Conservation (phyloP, 2,797 vertebrate genomes). For the Schizothorax lantsangensis region DNA sequence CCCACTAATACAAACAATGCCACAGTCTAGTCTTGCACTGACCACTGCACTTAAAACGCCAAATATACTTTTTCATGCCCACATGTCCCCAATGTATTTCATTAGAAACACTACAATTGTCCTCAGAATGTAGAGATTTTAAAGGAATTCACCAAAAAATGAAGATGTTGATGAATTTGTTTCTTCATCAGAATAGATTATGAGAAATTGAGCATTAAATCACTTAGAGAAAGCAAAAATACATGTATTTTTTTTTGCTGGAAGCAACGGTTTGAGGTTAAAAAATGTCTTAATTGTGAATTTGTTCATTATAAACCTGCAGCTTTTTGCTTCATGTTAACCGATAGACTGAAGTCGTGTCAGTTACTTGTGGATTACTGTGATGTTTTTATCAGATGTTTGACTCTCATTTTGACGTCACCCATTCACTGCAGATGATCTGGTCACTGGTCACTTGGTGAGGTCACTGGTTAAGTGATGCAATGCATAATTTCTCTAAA, state of each 20-base stretch:
- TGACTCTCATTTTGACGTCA: not conserved
- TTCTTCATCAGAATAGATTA: not conserved
- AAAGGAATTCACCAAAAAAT: not conserved
- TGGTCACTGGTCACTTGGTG: not conserved
- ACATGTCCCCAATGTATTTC: not conserved
- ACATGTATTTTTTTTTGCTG: not conserved
- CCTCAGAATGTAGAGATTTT: not conserved
- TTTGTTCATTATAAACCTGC: not conserved
- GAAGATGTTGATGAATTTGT: not conserved
- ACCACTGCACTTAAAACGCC: not conserved
- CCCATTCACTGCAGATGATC: not conserved
- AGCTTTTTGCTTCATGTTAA: not conserved
- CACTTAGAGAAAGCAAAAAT: not conserved
- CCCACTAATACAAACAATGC: conserved; percentile 5
- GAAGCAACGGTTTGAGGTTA: not conserved
- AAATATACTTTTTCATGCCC: not conserved
- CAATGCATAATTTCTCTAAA: not conserved
- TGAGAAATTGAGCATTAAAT: not conserved
- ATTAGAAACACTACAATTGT: not conserved
- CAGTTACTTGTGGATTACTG: not conserved
- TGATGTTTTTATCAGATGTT: not conserved
- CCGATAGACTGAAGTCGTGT: not conserved
- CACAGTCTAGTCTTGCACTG: not conserved
- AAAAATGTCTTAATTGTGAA: not conserved
- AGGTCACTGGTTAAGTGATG: not conserved